phyloP scores from a whole-genome alignment of 2,113 vertebrate species.

The Brachyhypopomus gauderio region DNA sequence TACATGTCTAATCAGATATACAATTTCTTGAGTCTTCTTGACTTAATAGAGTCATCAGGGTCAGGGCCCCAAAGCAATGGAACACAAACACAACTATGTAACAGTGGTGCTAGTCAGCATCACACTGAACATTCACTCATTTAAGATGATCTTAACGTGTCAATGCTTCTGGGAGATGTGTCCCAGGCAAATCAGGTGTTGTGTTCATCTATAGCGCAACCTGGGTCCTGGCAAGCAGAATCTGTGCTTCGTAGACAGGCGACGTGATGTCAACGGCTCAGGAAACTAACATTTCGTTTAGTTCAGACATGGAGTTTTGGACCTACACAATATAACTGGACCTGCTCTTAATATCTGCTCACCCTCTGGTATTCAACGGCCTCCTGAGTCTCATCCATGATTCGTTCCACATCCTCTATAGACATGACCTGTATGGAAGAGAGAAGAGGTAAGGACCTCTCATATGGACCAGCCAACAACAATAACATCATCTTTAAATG shows the following conservation, averaged over 20 bases:
- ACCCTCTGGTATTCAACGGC: constrained; percentile 94
- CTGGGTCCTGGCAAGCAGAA: neutral
- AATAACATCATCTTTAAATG: no score
- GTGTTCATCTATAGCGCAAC: no score
- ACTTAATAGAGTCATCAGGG: no score
- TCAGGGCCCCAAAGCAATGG: no score
- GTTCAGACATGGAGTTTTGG: neutral
- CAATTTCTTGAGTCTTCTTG: no score
- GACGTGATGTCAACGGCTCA: neutral
- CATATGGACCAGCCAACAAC: no score
- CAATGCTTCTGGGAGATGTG: no score
- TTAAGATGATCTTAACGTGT: no score
- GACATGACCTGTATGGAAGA: constrained; percentile 83
- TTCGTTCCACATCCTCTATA: constrained; percentile 93
- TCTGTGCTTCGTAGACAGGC: neutral
- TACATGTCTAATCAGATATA: neutral
- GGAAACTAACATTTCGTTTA: neutral
- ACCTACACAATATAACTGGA: neutral
- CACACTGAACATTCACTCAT: no score
- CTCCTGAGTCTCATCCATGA: constrained; percentile 95
- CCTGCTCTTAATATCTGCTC: constrained; percentile 25
- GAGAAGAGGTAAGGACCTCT: neutral
- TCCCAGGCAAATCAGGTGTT: no score
- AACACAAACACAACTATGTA: no score
- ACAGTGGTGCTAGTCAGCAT: no score